A percentile compares a stretch with the other conserved stretches of the same genome.
Evolutionary conservation across 2,797 vertebrate species (phyloP).

Genomic region (Philypnodon macrostomus): DNA sequence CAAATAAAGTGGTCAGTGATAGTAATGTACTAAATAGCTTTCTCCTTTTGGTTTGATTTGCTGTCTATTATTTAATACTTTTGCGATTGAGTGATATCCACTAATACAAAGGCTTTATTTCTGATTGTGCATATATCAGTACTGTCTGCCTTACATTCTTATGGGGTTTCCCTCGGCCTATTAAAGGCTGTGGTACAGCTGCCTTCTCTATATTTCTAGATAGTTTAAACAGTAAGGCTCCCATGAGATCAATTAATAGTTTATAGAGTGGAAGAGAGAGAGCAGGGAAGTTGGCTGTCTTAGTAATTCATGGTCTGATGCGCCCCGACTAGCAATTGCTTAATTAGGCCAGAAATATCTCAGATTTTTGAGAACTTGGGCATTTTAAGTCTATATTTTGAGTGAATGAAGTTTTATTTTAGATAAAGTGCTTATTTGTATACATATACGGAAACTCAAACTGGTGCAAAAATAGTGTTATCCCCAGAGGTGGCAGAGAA

Average conservation of each 20-base stretch:
- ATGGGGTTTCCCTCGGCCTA: conserved; percentile 31
- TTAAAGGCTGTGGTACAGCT: conserved; percentile 52
- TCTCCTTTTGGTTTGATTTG: too few species aligned
- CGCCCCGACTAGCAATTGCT: conserved; percentile 40
- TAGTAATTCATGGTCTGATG: conserved; percentile 66
- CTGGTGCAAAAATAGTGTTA: too few species aligned
- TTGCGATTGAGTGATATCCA: conserved; percentile 18
- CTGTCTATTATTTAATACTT: too few species aligned
- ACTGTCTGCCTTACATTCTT: conserved; percentile 21
- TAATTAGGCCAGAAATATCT: conserved; percentile 72
- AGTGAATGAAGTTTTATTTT: conserved; percentile 13
- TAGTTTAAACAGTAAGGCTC: conserved; percentile 66
- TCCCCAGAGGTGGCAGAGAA: background rate
- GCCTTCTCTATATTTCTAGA: conserved; percentile 62
- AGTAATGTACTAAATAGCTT: too few species aligned
- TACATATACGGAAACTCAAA: too few species aligned
- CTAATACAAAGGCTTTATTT: conserved; percentile 47
- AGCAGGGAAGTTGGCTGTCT: conserved; percentile 67
- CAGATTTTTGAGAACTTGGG: conserved; percentile 34
- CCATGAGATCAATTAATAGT: conserved; percentile 79
- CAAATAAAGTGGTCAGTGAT: too few species aligned
- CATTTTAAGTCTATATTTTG: conserved; percentile 33
- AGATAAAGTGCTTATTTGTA: background rate
- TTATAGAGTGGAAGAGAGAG: conserved; percentile 63
- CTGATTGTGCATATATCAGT: conserved; percentile 25